These are phyloP conservation scores for Pristiophorus japonicus DNA, from an alignment of 2,113 vertebrate species.

Conservation along the genomic window DNA sequence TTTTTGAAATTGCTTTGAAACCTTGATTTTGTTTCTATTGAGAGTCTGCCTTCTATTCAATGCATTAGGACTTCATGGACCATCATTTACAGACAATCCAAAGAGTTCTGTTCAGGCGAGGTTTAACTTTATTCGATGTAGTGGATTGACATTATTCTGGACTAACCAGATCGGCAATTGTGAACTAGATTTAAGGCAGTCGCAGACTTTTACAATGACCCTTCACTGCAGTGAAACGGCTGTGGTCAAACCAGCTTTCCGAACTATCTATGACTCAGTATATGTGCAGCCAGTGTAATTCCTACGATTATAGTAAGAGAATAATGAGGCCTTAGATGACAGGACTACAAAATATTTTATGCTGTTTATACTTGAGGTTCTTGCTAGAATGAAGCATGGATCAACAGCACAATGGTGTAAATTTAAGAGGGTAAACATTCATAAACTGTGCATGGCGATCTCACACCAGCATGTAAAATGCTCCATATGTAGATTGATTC, in stretches of 20 bases:
- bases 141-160: neutral
- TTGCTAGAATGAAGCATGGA: neutral
- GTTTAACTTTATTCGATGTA: no score
- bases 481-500: neutral
- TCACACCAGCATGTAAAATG: neutral
- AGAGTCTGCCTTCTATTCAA: neutral
- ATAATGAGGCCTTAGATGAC: neutral
- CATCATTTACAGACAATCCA: neutral
- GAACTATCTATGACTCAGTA: neutral
- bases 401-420: neutral
- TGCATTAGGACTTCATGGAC: neutral
- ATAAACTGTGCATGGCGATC: neutral
- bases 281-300: neutral
- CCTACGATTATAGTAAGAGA: neutral
- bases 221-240: neutral
- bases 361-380: neutral
- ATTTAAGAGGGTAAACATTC: neutral
- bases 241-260: neutral
- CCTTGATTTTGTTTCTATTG: neutral
- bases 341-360: neutral
- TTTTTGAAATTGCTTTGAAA: neutral
- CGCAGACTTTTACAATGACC: neutral
- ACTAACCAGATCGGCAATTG: neutral
- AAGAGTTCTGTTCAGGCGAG: neutral
- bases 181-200: neutral